Base-by-base conservation (phyloP, 2,113 vertebrate species). In the Phycodurus eques region DNA sequence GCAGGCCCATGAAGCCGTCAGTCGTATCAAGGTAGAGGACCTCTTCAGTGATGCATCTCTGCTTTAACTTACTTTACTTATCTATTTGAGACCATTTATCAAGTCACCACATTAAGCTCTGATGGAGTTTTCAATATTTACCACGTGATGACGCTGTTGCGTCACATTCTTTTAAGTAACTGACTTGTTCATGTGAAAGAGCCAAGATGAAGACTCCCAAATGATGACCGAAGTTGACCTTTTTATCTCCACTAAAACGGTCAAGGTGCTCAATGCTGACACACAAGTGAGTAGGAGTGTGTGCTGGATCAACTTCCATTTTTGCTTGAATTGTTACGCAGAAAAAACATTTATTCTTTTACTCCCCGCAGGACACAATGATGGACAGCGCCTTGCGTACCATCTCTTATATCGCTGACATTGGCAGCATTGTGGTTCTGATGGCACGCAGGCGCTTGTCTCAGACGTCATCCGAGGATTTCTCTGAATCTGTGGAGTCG, bases 201-300 rank as follows among this genome's bases (percentile, higher is more conserved):
- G 92, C 72, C 94, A 95, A 9, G 97, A 98, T 72, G 96, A 95
- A 69, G 96, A 98, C 19, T 91, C 93, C 68, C 97, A 97, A 77
- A 94, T 94, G 8, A 90, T 97, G 89, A 96, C 95, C 4, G 98
- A 99, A 82, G 97, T 99, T 74, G 98, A 99, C 78, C 92, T 99
- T 33, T 99, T 98, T 85, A 99, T 99, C 88, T 99, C 98, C 66
- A 99, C 98, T 1, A 98, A 99, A 88, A 95, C 97, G 85, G 98
- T 99, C 81, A 99, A 98, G 90, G 97, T 99, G 83, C 89, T 99
- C 79, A 99, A 99, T 77, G 98, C 97, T 19, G 97, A 99, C 88
- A 96, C 98, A 5, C 98, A 99, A 96, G 98, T 98, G 65, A 90
- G 88, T 69, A 33, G 39, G 22, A 49, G 8, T 68, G 27, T 44